These are phyloP conservation scores for Propithecus perrieri DNA, from an alignment of 2,797 vertebrate genomes.

Conservation along the genomic window DNA sequence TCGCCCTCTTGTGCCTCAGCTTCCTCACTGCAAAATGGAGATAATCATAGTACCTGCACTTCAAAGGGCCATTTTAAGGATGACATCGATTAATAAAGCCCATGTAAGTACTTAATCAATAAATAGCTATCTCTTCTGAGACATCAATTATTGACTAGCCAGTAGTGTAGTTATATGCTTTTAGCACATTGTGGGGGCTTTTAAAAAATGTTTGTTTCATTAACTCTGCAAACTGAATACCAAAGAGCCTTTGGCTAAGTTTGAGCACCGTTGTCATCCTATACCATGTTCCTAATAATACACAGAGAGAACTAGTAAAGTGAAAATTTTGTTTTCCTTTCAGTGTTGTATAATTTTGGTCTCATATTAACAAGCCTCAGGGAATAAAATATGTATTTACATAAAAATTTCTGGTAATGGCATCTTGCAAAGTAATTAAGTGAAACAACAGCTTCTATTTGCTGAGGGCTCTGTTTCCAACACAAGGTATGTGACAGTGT, in stretches of 20 bases:
- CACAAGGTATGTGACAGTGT: neutral
- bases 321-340: slow-evolving; percentile 59
- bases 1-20: neutral
- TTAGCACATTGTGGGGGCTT: neutral
- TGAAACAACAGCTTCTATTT: slow-evolving; percentile 65
- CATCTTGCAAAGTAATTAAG: slow-evolving; percentile 73
- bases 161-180: neutral
- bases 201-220: neutral
- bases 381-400: slow-evolving; percentile 76
- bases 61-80: neutral
- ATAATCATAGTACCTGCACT: neutral
- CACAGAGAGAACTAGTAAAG: slow-evolving; percentile 1
- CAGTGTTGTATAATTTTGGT: slow-evolving; percentile 61
- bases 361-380: slow-evolving; percentile 69
- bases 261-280: neutral
- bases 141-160: neutral
- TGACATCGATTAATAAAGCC: neutral
- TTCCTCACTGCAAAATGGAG: neutral
- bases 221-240: neutral
- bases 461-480: neutral
- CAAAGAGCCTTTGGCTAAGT: neutral
- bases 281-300: neutral
- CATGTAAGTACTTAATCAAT: neutral
- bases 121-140: neutral
- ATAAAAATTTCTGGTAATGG: slow-evolving; percentile 74